A percentile compares a stretch with the other conserved stretches of the same genome.
phyloP scores from a whole-genome alignment of 1,140 invertebrate genomes.

The Drosophila ambigua region DNA sequence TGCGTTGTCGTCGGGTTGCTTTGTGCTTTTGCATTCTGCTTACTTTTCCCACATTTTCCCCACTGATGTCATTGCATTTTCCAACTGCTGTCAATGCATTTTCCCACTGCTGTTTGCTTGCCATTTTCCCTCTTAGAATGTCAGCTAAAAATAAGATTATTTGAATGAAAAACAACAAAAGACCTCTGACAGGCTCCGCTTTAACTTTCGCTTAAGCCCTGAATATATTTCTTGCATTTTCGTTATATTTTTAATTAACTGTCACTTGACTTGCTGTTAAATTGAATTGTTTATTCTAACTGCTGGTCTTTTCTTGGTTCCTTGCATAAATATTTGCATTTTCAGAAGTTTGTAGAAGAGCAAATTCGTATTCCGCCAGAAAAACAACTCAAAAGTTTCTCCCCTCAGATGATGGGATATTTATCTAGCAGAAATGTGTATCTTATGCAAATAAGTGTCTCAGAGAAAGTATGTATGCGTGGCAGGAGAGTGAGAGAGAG shows the following conservation, averaged over 20 bases:
- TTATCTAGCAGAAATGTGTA: too few relatives aligned
- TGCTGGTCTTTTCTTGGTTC: constrained; percentile 1
- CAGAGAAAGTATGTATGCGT: constrained; percentile 5
- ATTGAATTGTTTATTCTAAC: constrained; percentile 4
- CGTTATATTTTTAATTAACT: constrained; percentile 13
- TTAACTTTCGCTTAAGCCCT: constrained; percentile 12
- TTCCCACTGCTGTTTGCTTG: constrained; percentile 50
- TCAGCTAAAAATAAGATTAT: constrained; percentile 31
- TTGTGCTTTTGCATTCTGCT: too few relatives aligned
- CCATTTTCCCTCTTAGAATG: not conserved
- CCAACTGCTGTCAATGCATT: constrained; percentile 60
- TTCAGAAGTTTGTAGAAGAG: not conserved
- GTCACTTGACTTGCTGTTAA: constrained; percentile 5
- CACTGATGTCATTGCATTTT: constrained; percentile 21
- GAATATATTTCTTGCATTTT: constrained; percentile 20
- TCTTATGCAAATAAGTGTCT: not conserved
- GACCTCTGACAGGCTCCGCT: not conserved
- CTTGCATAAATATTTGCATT: constrained; percentile 21
- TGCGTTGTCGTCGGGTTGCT: not conserved
- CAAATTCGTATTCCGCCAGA: too few relatives aligned
- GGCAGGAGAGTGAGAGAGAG: not conserved
- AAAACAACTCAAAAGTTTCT: too few relatives aligned
- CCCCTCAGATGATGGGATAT: too few relatives aligned
- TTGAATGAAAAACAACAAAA: not conserved
- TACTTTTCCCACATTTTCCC: not conserved